phyloP scores from a whole-genome alignment of 2,888 invertebrate species.

The Dendrolimus pini region DNA sequence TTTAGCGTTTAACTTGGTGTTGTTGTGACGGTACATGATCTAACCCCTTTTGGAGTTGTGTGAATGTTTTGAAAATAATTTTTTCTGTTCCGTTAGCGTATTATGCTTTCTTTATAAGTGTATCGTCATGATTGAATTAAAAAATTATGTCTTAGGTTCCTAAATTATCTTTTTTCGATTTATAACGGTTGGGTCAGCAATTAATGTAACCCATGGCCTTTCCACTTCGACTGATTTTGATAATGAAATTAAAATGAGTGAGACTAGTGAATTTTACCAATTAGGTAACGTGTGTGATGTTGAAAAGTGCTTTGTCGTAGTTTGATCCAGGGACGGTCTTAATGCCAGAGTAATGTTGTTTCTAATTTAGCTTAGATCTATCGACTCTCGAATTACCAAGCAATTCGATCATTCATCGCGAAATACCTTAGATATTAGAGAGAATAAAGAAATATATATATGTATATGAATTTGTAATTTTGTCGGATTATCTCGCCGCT shows the following conservation, averaged over 20 bases:
- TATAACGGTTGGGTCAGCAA: conserved; percentile 18
- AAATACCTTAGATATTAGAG: conserved; percentile 65
- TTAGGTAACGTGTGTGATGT: conserved; percentile 56
- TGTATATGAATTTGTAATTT: conserved; percentile 53
- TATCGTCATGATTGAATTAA: conserved; percentile 29
- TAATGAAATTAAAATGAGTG: conserved; percentile 53
- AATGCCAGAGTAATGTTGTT: conserved; percentile 65
- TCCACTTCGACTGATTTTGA: conserved; percentile 59
- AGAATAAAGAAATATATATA: conserved; percentile 50
- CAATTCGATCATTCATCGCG: conserved; percentile 76
- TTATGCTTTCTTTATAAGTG: conserved; percentile 25
- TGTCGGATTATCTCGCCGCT: conserved; percentile 43
- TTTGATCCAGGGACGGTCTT: conserved; percentile 48
- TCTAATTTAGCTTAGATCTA: conserved; percentile 63
- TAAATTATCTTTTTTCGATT: conserved; percentile 26
- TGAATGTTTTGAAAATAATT: conserved; percentile 32
- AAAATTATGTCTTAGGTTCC: conserved; percentile 21
- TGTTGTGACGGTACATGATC: conserved; percentile 37
- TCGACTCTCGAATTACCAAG: conserved; percentile 68
- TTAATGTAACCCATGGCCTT: conserved; percentile 23
- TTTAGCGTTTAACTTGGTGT: conserved; percentile 62
- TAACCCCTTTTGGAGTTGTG: conserved; percentile 38
- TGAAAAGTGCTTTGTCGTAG: conserved; percentile 56
- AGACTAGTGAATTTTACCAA: conserved; percentile 64
- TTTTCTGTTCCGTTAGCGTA: conserved; percentile 24